Evolutionary conservation across 35 echinoderm and acorn worm species (phyloP), one percentile per base, ranked within the genome.

Genomic region (Hemicentrotus pulcherrimus): DNA sequence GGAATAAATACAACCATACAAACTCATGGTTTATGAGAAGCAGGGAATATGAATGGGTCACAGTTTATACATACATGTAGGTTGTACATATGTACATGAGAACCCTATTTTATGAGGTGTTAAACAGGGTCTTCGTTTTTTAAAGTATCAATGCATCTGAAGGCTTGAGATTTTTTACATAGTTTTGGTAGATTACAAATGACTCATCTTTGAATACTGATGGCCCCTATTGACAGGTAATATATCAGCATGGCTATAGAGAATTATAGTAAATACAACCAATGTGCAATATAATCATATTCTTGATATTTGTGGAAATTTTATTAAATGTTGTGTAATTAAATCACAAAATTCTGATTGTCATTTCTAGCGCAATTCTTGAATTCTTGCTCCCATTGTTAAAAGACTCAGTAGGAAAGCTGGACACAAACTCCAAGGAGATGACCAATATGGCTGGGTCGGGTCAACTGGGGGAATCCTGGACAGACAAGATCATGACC

Each of bases 401-500:
- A 78, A 22, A 85, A 97, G 96, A 92, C 28, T 97, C 96, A 13
- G 46, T 97, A n/a, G 95, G 95, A 31, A 97, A 97, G 88, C 15
- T 97, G 31, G 95, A 97, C 95, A 61, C 86, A 11, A 91, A 46
- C 22, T 94, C 92, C 15, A 86, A 86, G 47, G 91, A 94, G 94
- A 95, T 97, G n/a, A 91, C 91, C 48, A 97, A 91, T 58, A 96
- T 96, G 47, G 96, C 96, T 45, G 96, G 96, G 28, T 96, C 95
- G 45, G 94, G 95, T 86, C 94, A 94, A 65, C 95, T 99, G 0
- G 98, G 98, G 16, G 96, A 86, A 47, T 96, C 98, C 18, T 99
- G 98, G 98, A 99, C 98, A 32, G 98, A 99, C 48, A 99, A 99
- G 88, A 95, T 99, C 60, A 97, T 99, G 97, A 61, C 91, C 8